A percentile compares a stretch with the other conserved stretches of the same genome.
These are phyloP conservation scores for Dendrocincla fuliginosa DNA, from an alignment of 2,797 vertebrate genomes.

Conservation along the genomic window DNA sequence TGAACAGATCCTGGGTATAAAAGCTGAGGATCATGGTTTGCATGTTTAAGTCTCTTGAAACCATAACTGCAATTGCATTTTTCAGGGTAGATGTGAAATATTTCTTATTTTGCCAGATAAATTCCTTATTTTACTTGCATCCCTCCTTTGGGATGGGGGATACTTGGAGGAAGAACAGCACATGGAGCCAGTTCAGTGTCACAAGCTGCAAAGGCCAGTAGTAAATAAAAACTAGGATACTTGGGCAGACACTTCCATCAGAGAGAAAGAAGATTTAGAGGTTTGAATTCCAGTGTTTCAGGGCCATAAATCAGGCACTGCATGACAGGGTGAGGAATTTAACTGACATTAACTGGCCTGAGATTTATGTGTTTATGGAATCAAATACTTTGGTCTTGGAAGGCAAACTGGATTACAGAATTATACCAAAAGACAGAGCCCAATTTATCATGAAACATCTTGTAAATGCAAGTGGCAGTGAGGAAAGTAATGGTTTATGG, in stretches of 20 bases:
- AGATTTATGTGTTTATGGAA: conserved; percentile 36
- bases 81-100: background rate
- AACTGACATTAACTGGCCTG: background rate
- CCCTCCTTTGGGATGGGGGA: background rate
- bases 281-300: background rate
- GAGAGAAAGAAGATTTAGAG: background rate
- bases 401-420: background rate
- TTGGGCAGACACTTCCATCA: background rate
- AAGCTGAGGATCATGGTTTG: background rate
- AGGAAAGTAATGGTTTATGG: background rate
- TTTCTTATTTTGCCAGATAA: background rate
- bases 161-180: background rate
- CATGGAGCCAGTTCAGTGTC: too few species aligned
- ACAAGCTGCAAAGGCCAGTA: background rate
- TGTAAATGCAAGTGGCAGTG: background rate
- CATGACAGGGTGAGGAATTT: background rate
- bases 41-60: background rate
- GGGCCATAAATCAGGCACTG: background rate
- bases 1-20: background rate
- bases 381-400: conserved; percentile 1
- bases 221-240: background rate
- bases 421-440: background rate
- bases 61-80: background rate
- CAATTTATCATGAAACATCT: background rate
- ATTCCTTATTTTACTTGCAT: background rate